Evolutionary conservation across 2,113 vertebrate species (phyloP).

Genomic region (Paedocypris sp.): DNA sequence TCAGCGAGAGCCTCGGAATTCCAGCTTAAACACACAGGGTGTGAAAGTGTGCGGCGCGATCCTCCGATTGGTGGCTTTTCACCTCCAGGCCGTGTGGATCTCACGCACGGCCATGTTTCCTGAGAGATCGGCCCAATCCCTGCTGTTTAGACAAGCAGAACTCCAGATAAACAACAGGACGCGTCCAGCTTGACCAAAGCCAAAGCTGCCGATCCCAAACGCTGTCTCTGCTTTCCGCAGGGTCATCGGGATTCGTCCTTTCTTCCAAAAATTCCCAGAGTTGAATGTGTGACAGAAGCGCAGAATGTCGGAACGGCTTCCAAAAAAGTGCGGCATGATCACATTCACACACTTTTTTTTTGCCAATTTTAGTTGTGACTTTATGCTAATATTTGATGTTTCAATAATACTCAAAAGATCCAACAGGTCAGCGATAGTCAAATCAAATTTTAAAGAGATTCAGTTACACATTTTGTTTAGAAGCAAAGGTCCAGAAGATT

Average conservation of each 20-base stretch:
- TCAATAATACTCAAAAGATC: too few relatives aligned
- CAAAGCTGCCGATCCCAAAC: slow-evolving; percentile 30
- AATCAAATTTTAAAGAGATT: too few relatives aligned
- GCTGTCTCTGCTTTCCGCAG: slow-evolving; percentile 35
- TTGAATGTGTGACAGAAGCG: too few relatives aligned
- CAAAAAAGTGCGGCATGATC: too few relatives aligned
- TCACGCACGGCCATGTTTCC: slow-evolving; percentile 32
- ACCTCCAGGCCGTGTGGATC: slow-evolving; percentile 6
- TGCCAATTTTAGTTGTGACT: too few relatives aligned
- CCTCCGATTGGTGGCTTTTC: neutral
- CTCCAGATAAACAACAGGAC: slow-evolving; percentile 38
- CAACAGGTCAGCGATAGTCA: too few relatives aligned
- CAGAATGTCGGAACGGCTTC: too few relatives aligned
- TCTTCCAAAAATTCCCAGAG: slow-evolving; percentile 31
- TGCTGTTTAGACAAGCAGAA: slow-evolving; percentile 37
- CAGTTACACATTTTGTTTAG: too few relatives aligned
- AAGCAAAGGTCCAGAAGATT: too few relatives aligned
- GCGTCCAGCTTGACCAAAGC: slow-evolving; percentile 32
- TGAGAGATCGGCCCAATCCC: slow-evolving; percentile 15
- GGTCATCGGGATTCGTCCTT: slow-evolving; percentile 34
- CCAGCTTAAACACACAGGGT: neutral
- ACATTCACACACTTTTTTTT: too few relatives aligned
- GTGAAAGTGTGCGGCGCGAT: slow-evolving; percentile 15
- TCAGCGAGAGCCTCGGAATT: neutral
- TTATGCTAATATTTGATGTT: too few relatives aligned